These are phyloP conservation scores for Dendrolimus houi DNA, from an alignment of 2,888 invertebrate genomes.

Conservation along the genomic window DNA sequence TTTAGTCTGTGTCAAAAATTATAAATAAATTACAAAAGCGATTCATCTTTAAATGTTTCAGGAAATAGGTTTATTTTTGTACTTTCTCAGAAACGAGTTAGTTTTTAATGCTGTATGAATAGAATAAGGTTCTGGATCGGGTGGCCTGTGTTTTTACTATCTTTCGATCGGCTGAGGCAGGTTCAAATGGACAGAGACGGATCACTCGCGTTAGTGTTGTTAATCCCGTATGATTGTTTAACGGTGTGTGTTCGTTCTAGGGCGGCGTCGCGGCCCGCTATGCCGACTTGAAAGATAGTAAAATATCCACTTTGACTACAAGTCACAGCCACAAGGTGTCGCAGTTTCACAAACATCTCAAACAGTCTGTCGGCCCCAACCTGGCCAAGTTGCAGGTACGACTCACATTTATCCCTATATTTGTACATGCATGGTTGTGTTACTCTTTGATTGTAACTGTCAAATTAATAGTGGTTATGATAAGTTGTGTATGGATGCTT, in stretches of 20 bases:
- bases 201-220: conserved; percentile 7
- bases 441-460: too few relatives aligned
- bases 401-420: conserved; percentile 1
- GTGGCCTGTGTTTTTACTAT: conserved; percentile 76
- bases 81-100: too few relatives aligned
- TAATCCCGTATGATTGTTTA: conserved; percentile 10
- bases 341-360: conserved; percentile 95
- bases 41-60: too few relatives aligned
- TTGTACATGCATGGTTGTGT: too few relatives aligned
- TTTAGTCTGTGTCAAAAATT: too few relatives aligned
- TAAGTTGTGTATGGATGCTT: too few relatives aligned
- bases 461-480: too few relatives aligned
- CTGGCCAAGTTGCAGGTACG: conserved; percentile 92
- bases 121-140: background rate
- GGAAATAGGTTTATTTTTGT: too few relatives aligned
- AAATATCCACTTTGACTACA: conserved; percentile 90
- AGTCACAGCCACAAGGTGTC: conserved; percentile 94
- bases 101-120: too few relatives aligned
- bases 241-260: conserved; percentile 61
- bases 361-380: conserved; percentile 89
- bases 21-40: too few relatives aligned
- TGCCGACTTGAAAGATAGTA: conserved; percentile 93
- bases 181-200: conserved; percentile 29
- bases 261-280: conserved; percentile 85
- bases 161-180: conserved; percentile 64